Base-by-base conservation (phyloP, 2,888 invertebrate genomes). In the Lithophane socia region DNA sequence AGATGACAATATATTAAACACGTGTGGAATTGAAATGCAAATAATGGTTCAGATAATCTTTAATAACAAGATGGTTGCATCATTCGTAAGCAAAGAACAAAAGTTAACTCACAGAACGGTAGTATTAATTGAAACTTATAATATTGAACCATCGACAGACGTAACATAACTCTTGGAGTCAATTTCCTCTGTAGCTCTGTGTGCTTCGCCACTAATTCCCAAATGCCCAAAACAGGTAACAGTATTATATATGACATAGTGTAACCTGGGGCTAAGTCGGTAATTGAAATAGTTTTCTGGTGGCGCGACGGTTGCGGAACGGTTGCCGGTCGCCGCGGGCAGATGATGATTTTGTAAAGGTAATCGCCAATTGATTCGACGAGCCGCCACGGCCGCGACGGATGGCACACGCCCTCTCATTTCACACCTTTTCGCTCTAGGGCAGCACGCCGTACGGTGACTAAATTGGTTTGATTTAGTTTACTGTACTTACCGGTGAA, bases 281-380 rank as follows among this genome's bases (percentile, higher is more conserved):
- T 85, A 60, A 85, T 83, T 85, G 77, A 83, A 85, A 83, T 77
- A 65, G 73, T 82, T 65, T 44, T 58, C 63, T 13, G 29, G 47
- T 12, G 29, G 66, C 49, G 47, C 58, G 52, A 54, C 74, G 56
- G 37, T 69, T 58, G 80, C 47, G 66, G 47, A 64, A 65, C 61
- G 18, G 70, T 67, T 47, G 61, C 56, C 54, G 58, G 70, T 44
- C 3, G 49, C 73, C 80, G 64, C 56, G 24, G 49, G 68, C 65
- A 47, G 37, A 13, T 70, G 56, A 80, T 70, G 49, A 47, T 67
- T 60, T 74, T 56, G 21, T 70, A 8, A 44, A 80, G 60, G 49
- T 66, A 63, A 58, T 84, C 58, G 69, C 13, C 75, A 44, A 73
- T 73, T 56, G 80, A 69, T 79, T 24, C 54, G 44, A 54, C n/a